Base-by-base conservation (phyloP, 1,140 invertebrate genomes). In the Pseudachorutes palmiensis region DNA sequence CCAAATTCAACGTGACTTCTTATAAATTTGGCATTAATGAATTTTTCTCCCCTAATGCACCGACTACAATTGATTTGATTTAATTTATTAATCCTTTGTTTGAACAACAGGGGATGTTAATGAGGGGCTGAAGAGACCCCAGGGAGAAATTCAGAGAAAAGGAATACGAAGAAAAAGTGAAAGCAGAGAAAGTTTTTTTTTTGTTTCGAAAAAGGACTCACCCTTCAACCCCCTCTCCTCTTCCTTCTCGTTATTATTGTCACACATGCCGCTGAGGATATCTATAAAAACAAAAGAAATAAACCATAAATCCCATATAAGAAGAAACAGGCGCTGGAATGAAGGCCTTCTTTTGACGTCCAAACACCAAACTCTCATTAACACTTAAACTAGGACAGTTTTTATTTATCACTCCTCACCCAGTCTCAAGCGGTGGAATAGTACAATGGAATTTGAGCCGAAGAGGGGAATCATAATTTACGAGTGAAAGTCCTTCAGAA, bases 211-310 rank as follows among this genome's bases (percentile, higher is more conserved):
- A 62, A 60, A 67, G 29, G 22, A 62, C 76, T 82, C 85, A 89
- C 87, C 87, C 88, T 90, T 89, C 76, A 84, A 83, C 80, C 87
- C 87, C 76, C 87, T 83, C 61, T 89, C 87, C 74, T 90, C 87
- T 78, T 89, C 88, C 78, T 88, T 88, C 79, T 88, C 86, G 76
- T 86, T 86, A 79, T 85, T 85, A 80, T 83, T 83, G 78, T 86
- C 83, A 80, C 85, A 88, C 76, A 89, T 87, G 72, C 89, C 88
- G 81, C 88, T 89, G 78, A 90, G 82, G 75, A 89, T 86, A 82
- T 91, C 89, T 90, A 84, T 78, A 88, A 77, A 78, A 74, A 76
- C 76, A 67, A 74, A 74, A 73, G 61, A 74, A 67, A 62, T 49
- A 65, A 29, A 63, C 16, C 64, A 62, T 31, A 66, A 55, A 41